Base-by-base conservation (phyloP, 2,888 invertebrate species). In the Petrolisthes cinctipes region DNA sequence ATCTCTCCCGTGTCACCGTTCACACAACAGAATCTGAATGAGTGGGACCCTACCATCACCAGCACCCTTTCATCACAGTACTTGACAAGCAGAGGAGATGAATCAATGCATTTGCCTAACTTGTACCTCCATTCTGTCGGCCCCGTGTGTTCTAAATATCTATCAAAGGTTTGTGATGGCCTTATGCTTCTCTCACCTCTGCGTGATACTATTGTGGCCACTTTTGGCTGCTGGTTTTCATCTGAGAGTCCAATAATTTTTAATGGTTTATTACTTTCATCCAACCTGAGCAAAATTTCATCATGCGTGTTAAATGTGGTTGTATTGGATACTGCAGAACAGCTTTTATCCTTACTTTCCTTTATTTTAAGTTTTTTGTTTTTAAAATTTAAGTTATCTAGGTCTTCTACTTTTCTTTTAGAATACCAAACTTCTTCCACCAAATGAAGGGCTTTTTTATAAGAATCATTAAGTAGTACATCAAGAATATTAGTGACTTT, bases 21-120 rank as follows among this genome's bases (percentile, higher is more conserved):
- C 66, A 96, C 92, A 51, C 96, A 94, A 53, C 94, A 93, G 88
- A 97, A 94, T 90, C 94, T 93, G 79, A 96, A 95, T 0, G 97
- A 96, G 93, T 97, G 97, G 82, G 95, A 95, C 6, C 96, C 96
- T 89, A 95, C 94, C 68, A 94, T 94, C 5, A 94, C 93, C 85
- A 93, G 93, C 6, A 91, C 92, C 61, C 92, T 91, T 17, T 91
- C 92, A 83, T 92, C 92, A 23, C 20, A 78, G 82, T 76, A 86
- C 23, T 88, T 82, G 37, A 84, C 79, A 51, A 89, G n/a, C 23
- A 82, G n/a, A 23, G 89, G 89, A n/a, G 89, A 82, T n/a, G 89
- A 86, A 61, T 89, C 89, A n/a, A 89, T 89, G 61, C 89, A 89
- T 20, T 89, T 89, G 4, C 79, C 82, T 7, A 89, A 68, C 53